phyloP scores from a whole-genome alignment of 2,797 vertebrate genomes.

The Lepidocolaptes lacrymiger region DNA sequence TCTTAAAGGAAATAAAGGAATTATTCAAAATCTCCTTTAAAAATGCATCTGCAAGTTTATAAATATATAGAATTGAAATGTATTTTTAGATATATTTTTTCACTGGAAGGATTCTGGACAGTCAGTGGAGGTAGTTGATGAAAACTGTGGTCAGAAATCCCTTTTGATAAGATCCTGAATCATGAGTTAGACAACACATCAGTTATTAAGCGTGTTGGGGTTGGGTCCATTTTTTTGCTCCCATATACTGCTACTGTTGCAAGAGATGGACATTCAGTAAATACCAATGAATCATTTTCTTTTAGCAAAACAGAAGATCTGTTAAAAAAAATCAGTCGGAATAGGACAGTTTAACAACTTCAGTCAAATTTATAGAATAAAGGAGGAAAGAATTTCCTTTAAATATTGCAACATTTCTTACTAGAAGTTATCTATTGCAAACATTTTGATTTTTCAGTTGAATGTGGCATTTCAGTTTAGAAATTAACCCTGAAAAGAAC shows the following conservation, averaged over 20 bases:
- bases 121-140: neutral
- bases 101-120: neutral
- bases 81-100: neutral
- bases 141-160: neutral
- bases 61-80: neutral
- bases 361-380: neutral
- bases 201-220: neutral
- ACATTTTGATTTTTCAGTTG: slow-evolving; percentile 21
- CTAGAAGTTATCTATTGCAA: neutral
- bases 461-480: neutral
- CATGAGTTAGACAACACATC: neutral
- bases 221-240: neutral
- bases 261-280: neutral
- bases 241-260: neutral
- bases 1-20: neutral
- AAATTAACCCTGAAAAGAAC: neutral
- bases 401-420: neutral
- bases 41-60: neutral
- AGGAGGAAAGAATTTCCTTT: neutral
- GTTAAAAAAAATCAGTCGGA: neutral
- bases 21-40: neutral
- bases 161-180: neutral
- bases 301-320: neutral
- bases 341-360: neutral
- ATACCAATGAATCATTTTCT: neutral